phyloP scores from a whole-genome alignment of 2,113 vertebrate genomes.

The Ammodytes marinus region DNA sequence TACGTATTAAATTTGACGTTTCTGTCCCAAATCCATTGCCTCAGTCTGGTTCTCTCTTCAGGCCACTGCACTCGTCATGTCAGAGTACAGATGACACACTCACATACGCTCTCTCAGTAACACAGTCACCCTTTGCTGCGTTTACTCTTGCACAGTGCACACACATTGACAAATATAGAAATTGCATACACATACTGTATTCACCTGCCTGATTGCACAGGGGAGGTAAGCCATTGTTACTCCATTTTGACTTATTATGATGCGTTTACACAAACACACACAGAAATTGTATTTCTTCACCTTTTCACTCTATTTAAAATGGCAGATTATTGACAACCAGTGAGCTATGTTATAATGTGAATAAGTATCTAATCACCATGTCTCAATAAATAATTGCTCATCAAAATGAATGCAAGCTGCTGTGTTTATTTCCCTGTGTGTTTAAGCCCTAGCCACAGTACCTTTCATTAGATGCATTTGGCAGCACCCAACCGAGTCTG shows the following conservation, averaged over 20 bases:
- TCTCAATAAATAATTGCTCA: constrained; percentile 11
- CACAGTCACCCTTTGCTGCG: not conserved
- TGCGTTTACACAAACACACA: constrained; percentile 1
- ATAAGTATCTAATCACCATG: not conserved
- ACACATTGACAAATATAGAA: constrained; percentile 2
- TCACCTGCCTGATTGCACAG: constrained; percentile 3
- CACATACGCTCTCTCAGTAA: not conserved
- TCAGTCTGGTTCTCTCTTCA: constrained; percentile 1
- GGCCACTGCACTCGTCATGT: constrained; percentile 55
- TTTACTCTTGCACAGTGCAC: constrained; percentile 7
- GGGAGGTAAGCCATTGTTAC: constrained; percentile 7
- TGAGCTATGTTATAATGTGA: too few relatives aligned
- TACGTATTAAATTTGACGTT: not conserved
- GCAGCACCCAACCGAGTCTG: constrained; percentile 14
- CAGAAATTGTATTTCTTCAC: not conserved
- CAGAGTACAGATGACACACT: constrained; percentile 19
- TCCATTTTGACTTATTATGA: constrained; percentile 8
- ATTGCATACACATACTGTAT: not conserved
- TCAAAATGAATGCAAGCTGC: constrained; percentile 22
- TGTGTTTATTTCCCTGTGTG: constrained; percentile 3
- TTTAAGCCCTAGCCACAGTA: not conserved
- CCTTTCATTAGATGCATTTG: constrained; percentile 18
- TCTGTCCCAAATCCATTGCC: constrained; percentile 32
- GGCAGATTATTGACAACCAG: too few relatives aligned
- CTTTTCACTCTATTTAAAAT: too few relatives aligned